Conservation (phyloP, 2,888 invertebrate species). For the Dryococelus australis region DNA sequence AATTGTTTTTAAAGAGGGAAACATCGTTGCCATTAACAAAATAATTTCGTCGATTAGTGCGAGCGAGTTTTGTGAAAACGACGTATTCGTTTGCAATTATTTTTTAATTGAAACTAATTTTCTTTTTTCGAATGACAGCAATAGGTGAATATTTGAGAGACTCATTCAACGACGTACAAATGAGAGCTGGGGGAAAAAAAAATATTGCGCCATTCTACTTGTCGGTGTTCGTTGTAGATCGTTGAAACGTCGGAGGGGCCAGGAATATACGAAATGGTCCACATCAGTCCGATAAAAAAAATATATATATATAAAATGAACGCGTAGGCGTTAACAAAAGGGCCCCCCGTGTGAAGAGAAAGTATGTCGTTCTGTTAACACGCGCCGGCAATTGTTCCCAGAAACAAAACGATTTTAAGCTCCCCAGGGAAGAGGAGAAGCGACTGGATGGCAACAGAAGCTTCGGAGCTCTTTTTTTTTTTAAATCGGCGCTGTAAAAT, state of each 20-base stretch:
- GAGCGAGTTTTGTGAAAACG: no score
- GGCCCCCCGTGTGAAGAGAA: background rate
- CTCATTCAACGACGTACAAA: background rate
- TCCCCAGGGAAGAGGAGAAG: background rate
- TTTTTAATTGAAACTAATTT: no score
- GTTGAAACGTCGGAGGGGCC: background rate
- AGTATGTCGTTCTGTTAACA: background rate
- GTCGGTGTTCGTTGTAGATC: background rate
- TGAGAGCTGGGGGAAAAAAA: background rate
- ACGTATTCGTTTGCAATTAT: no score
- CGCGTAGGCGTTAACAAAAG: background rate
- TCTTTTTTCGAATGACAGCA: no score
- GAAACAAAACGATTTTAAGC: background rate
- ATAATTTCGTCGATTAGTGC: no score
- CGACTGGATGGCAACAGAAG: background rate
- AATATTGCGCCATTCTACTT: background rate
- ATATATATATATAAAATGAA: background rate
- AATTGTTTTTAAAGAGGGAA: no score
- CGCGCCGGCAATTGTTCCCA: background rate
- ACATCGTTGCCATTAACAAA: no score
- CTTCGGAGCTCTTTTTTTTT: background rate
- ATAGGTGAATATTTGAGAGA: no score
- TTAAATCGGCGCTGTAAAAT: background rate
- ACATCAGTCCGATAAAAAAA: background rate
- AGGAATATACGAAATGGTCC: background rate